Evolutionary conservation across 64 coral and sea anemone genomes (phyloP).

Genomic region (Actinia equina): DNA sequence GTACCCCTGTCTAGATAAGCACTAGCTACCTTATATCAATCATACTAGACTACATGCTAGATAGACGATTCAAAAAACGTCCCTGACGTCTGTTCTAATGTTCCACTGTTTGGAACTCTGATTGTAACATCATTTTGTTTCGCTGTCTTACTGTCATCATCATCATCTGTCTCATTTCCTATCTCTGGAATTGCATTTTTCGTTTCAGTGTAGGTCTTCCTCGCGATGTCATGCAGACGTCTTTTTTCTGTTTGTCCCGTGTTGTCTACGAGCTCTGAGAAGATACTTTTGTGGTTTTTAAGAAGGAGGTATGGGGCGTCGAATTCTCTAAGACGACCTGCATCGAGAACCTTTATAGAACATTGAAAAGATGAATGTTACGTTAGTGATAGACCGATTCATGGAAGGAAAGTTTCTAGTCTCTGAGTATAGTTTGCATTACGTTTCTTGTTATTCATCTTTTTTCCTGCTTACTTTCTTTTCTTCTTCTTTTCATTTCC

Average conservation of each 20-base stretch:
- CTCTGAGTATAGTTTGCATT: background rate
- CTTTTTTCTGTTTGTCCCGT: conserved; percentile 2
- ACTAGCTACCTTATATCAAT: too few relatives aligned
- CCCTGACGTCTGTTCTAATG: background rate
- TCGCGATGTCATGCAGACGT: conserved; percentile 18
- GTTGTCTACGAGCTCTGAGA: background rate
- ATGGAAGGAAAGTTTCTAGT: too few relatives aligned
- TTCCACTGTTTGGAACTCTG: background rate
- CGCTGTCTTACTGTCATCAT: background rate
- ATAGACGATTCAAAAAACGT: background rate
- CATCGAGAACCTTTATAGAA: conserved; percentile 47
- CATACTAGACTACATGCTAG: background rate
- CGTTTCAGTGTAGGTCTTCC: background rate
- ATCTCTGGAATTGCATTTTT: background rate
- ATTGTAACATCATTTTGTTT: background rate
- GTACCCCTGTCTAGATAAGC: background rate
- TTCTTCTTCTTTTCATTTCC: background rate
- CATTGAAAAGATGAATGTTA: background rate
- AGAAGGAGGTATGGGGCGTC: conserved; percentile 42
- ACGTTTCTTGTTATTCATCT: background rate
- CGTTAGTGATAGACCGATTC: background rate
- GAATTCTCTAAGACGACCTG: conserved; percentile 45
- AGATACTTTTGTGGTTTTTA: conserved; percentile 12
- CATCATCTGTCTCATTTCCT: background rate
- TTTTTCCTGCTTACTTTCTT: background rate